Evolutionary conservation across 2,797 vertebrate genomes (phyloP), one percentile per base, ranked within the genome.

Genomic region (Microctenopoma stevenorrisi): DNA sequence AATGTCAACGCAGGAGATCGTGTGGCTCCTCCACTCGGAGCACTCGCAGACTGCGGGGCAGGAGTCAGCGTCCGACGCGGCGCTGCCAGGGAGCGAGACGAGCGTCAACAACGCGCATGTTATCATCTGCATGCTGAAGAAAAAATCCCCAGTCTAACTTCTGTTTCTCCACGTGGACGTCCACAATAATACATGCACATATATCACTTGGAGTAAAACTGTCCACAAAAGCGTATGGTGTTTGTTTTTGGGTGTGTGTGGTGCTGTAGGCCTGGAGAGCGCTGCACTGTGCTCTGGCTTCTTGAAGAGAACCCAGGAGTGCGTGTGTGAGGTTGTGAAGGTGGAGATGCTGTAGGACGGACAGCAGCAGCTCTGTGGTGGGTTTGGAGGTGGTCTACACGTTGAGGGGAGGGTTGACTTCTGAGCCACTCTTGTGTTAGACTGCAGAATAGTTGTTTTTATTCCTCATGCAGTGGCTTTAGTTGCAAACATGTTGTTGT

Each of bases 1-100:
- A 61, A 97, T 91, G 58, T 94, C 89, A 88, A 92, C 91, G 91
- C 98, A 99, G 62, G 95, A 96, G 89, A 97, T 94, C 72, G 92
- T 95, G 89, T 86, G 94, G 30, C 81, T 88, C 47, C 78, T 92
- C 93, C 95, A 95, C 66, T 96, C 92, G 0, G 93, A 95, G 84
- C 97, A 99, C 69, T 96, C 92, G 76, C 98, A 98, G 43, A 92
- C 91, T 4, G 78, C 53, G 26, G 93, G 91, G 90, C 95, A 80
- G 76, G 88, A 68, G 53, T 84, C 82, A 38, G 66, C 72, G 54
- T 85, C 76, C 61, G 79, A 74, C 55, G 1, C 60, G 26, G 81
- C 3, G 78, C 80, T 52, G 65, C 72, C 25, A 9, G 72, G 63
- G 25, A 89, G 77, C 42, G 38, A 37, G 67, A 85, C 43, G 50